Evolutionary conservation across 2,888 invertebrate species (phyloP).

Genomic region (Apamea sordens): DNA sequence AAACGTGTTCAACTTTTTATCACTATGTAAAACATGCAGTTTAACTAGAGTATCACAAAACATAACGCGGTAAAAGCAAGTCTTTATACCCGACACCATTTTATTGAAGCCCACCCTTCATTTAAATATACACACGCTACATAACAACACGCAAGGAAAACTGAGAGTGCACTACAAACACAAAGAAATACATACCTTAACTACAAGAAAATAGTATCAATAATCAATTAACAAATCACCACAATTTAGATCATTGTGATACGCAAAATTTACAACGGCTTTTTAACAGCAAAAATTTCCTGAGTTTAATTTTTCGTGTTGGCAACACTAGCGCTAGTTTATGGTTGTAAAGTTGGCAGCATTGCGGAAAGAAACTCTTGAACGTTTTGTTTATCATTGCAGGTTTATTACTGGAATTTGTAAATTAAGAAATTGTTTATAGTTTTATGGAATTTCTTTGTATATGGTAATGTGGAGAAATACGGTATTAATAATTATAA

Average conservation of each 20-base stretch:
- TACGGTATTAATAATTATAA: neutral
- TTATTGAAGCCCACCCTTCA: conserved; percentile 53
- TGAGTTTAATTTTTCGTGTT: conserved; percentile 44
- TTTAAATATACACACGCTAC: conserved; percentile 62
- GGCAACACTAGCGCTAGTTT: conserved; percentile 44
- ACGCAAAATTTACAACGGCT: conserved; percentile 28
- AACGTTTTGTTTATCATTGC: conserved; percentile 33
- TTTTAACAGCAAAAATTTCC: conserved; percentile 54
- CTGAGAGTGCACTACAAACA: conserved; percentile 50
- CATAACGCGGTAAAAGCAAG: conserved; percentile 44
- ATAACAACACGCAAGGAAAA: conserved; percentile 62
- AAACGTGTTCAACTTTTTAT: conserved; percentile 2
- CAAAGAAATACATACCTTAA: conserved; percentile 42
- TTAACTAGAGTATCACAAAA: neutral
- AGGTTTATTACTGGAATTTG: conserved; percentile 20
- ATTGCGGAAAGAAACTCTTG: conserved; percentile 61
- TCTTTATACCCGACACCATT: conserved; percentile 41
- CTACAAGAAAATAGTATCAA: neutral
- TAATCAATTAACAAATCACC: neutral
- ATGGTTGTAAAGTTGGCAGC: conserved; percentile 48
- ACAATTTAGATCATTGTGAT: conserved; percentile 39
- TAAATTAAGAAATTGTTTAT: conserved; percentile 25
- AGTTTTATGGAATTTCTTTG: conserved; percentile 1
- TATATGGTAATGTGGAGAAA: neutral
- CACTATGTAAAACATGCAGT: neutral